These are phyloP conservation scores for Chauna torquata DNA, from an alignment of 2,113 vertebrate genomes.

Conservation along the genomic window DNA sequence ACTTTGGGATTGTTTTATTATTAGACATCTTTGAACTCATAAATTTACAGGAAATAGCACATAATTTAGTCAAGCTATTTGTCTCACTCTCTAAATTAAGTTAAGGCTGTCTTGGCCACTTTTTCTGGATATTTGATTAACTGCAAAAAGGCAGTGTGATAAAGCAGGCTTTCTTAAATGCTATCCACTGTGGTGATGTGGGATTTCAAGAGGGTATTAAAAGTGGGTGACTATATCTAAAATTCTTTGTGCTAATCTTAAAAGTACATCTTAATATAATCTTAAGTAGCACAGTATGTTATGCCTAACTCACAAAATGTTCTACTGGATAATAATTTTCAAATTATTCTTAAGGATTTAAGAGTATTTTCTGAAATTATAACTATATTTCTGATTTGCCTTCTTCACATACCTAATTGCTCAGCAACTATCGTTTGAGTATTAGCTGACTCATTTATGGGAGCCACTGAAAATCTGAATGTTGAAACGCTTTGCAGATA, in stretches of 20 bases:
- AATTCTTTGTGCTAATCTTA: neutral
- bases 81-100: neutral
- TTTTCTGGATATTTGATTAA: neutral
- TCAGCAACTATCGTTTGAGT: neutral
- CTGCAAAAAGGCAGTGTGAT: neutral
- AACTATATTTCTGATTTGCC: neutral
- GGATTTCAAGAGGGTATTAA: neutral
- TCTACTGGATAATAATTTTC: neutral
- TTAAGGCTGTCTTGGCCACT: neutral
- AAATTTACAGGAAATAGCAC: slow-evolving; percentile 21
- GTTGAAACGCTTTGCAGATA: neutral
- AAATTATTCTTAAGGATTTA: neutral
- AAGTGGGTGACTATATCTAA: neutral
- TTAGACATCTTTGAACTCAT: neutral
- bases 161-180: neutral
- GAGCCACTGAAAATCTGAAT: neutral
- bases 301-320: neutral
- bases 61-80: neutral
- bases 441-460: neutral
- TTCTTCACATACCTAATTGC: neutral
- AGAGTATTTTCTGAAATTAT: neutral
- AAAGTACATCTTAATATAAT: neutral
- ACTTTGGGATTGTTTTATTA: neutral
- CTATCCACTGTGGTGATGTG: neutral
- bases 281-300: neutral